Evolutionary conservation across 2,888 invertebrate genomes (phyloP), one percentile per base, ranked within the genome.

Genomic region (Sylvicola cinctus): DNA sequence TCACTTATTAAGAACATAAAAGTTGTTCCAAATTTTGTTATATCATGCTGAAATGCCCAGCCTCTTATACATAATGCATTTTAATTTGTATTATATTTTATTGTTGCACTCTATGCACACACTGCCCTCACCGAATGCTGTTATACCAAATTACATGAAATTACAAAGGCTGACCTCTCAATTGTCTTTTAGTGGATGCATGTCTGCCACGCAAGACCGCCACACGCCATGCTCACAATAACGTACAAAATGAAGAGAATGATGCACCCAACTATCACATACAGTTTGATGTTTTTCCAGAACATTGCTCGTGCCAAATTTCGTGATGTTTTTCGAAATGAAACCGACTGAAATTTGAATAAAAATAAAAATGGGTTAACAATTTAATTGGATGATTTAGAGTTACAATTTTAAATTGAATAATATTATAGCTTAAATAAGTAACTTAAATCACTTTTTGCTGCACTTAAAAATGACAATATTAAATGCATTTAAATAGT

Each of bases 281-380:
- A 87, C 50, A 90, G 66, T 56, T 91, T 90, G 12, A 90, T 70
- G 51, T 87, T 91, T 57, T 90, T 88, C 88, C 88, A 90, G 59
- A 85, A 91, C 59, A 91, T 66, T 12, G 83, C 76, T 28, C 87
- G 66, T 25, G 85, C 83, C 39, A 93, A 58, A 41, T 79, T 83
- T 48, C 87, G 68, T 43, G 90, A 85, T 4, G 78, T 78, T 46
- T 75, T 74, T 45, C 81, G 74, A 60, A 90, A 91, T 39, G 81
- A 69, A 10, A 88, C 75, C 2, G 90, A 83, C 88, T 90, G 60
- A 26, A n/a, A n/a, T n/a, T n/a, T n/a, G n/a, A n/a, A n/a, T n/a
- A 72, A 70, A 40, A 40, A 43, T 37, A 44, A 38, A 33, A 35
- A 38, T 16, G 32, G 23, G 34, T 10, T 13, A 16, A 31, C 32